Evolutionary conservation across 2,113 vertebrate genomes (phyloP).

Genomic region (Psittacula cyanocephala): DNA sequence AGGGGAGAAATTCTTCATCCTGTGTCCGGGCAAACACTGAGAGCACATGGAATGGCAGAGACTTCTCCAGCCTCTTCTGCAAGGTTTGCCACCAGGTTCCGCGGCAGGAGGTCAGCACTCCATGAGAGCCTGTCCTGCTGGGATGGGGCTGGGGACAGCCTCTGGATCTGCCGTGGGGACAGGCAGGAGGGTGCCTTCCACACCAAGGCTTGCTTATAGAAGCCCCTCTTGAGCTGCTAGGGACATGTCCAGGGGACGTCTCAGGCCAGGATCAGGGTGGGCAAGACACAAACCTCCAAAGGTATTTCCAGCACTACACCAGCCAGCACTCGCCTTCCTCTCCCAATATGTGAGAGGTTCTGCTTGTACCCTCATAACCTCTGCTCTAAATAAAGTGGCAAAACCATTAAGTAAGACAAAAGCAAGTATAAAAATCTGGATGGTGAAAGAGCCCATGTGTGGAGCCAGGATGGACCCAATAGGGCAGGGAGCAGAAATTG

Average conservation of each 20-base stretch:
- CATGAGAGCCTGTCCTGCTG: neutral
- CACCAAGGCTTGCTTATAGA: neutral
- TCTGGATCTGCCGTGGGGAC: neutral
- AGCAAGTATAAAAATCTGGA: conserved; percentile 19
- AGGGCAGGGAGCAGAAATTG: conserved; percentile 43
- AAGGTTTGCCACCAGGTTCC: neutral
- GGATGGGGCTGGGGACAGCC: neutral
- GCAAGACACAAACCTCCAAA: neutral
- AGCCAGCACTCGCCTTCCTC: neutral
- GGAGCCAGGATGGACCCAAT: neutral
- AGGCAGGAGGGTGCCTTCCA: neutral
- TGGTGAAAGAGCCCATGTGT: conserved; percentile 45
- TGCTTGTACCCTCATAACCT: conserved; percentile 12
- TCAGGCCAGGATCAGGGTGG: neutral
- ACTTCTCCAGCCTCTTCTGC: neutral
- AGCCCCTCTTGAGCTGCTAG: neutral
- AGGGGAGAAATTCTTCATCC: conserved; percentile 21
- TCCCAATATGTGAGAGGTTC: neutral
- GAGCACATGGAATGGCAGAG: neutral
- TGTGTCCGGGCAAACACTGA: neutral
- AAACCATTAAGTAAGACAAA: conserved; percentile 36
- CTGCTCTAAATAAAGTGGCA: conserved; percentile 28
- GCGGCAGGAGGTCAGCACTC: neutral
- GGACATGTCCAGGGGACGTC: fast-evolving
- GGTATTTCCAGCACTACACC: neutral